These are phyloP conservation scores for Paradisaea rubra DNA, from an alignment of 2,113 vertebrate genomes.

Conservation along the genomic window DNA sequence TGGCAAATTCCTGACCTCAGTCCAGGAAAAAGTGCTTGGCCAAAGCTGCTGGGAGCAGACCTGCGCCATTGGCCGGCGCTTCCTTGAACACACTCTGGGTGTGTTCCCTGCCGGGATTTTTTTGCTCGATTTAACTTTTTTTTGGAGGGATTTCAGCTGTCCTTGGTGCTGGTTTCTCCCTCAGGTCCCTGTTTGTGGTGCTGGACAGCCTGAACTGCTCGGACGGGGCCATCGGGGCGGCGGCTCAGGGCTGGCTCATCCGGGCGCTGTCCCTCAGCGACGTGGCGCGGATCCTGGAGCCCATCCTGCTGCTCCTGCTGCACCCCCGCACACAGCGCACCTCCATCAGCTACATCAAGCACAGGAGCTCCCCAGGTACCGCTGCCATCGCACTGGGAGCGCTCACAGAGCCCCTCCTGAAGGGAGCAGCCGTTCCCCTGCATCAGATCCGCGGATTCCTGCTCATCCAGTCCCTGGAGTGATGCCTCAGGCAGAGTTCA, in stretches of 20 bases:
- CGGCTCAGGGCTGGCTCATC: slow-evolving; percentile 91
- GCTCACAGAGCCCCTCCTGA: neutral
- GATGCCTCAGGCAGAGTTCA: neutral
- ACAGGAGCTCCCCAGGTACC: slow-evolving; percentile 78
- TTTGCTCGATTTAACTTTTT: neutral
- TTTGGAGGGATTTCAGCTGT: neutral
- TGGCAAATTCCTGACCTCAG: neutral
- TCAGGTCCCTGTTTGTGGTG: slow-evolving; percentile 93
- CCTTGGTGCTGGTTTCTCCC: neutral
- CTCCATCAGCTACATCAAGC: slow-evolving; percentile 82
- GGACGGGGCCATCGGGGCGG: slow-evolving; percentile 85
- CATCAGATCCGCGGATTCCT: neutral
- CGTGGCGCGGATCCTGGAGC: slow-evolving; percentile 91
- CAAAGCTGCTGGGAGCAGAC: neutral
- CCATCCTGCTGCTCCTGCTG: slow-evolving; percentile 88
- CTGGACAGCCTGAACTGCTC: slow-evolving; percentile 88
- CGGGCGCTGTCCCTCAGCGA: slow-evolving; percentile 89
- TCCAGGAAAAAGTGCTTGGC: neutral
- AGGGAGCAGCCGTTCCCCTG: neutral
- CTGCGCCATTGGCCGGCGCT: neutral
- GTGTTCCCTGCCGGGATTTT: neutral
- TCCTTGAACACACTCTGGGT: neutral
- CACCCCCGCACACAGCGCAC: slow-evolving; percentile 89
- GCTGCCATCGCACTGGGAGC: neutral
- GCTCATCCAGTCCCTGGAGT: neutral